Percentiles rank a stretch among this genome's conserved stretches.
Conservation (phyloP, 1,140 invertebrate species). For the Dendroctonus ponderosae region DNA sequence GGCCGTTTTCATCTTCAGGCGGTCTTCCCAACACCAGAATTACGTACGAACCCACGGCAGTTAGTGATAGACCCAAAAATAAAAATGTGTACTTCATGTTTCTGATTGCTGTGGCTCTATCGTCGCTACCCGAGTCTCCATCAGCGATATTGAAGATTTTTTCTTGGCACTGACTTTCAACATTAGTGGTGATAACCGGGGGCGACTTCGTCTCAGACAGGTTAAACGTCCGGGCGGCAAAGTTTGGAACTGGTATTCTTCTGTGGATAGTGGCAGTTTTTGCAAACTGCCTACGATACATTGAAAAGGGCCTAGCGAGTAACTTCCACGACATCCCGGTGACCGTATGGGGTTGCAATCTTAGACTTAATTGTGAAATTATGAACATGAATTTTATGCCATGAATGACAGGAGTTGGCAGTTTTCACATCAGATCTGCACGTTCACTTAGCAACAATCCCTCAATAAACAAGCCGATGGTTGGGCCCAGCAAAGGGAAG, state of each 20-base stretch:
- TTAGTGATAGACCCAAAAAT: constrained; percentile 54
- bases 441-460: too few relatives aligned
- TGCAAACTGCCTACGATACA: neutral
- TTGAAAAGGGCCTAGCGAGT: neutral
- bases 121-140: constrained; percentile 52
- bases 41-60: constrained; percentile 52
- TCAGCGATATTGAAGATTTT: constrained; percentile 29
- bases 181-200: neutral
- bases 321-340: neutral
- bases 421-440: neutral
- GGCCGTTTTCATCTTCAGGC: constrained; percentile 67
- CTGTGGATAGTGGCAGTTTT: neutral
- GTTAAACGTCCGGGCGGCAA: neutral
- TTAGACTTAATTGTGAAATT: constrained; percentile 1
- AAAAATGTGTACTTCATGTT: constrained; percentile 57
- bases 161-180: constrained; percentile 19
- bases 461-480: neutral
- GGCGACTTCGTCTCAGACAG: neutral
- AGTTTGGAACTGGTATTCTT: too few relatives aligned
- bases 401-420: neutral
- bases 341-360: neutral
- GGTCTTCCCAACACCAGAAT: constrained; percentile 70
- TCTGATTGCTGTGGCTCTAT: constrained; percentile 53
- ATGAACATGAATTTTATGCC: constrained; percentile 14
- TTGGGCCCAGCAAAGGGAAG: neutral